A percentile compares a stretch with the other conserved stretches of the same genome.
Evolutionary conservation across 2,797 vertebrate genomes (phyloP).

Genomic region (Xenopus petersii): DNA sequence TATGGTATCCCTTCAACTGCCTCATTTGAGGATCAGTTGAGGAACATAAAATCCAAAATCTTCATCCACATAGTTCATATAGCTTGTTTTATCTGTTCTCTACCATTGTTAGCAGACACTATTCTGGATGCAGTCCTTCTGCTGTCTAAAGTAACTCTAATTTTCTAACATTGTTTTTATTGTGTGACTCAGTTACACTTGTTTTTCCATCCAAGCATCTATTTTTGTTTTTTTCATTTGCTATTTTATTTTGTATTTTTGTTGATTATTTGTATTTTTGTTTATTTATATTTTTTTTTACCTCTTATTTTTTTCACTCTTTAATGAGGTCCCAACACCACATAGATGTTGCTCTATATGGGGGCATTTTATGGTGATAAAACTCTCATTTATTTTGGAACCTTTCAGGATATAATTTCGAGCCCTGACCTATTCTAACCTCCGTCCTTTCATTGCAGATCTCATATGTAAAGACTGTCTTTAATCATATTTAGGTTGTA

Average conservation of each 20-base stretch:
- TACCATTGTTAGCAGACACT: too few relatives aligned
- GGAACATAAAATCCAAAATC: too few relatives aligned
- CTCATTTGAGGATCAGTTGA: too few relatives aligned
- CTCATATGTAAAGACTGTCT: conserved; percentile 60
- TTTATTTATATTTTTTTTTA: neutral
- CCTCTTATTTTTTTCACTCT: neutral
- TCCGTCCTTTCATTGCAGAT: conserved; percentile 61
- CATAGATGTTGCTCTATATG: conserved; percentile 41
- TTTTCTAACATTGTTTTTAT: too few relatives aligned
- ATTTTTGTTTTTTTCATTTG: neutral
- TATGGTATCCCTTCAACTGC: too few relatives aligned
- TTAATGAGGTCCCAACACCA: neutral
- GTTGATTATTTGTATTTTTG: neutral
- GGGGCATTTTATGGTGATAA: conserved; percentile 53
- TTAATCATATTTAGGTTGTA: conserved; percentile 4
- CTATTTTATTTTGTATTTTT: neutral
- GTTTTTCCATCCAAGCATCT: neutral
- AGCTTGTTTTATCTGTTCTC: too few relatives aligned
- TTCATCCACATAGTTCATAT: too few relatives aligned
- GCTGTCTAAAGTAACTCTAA: too few relatives aligned
- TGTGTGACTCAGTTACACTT: neutral
- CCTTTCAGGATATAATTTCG: conserved; percentile 63
- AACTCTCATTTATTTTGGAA: conserved; percentile 52
- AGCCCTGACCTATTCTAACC: conserved; percentile 78
- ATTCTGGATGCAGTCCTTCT: too few relatives aligned